Conservation (phyloP, 2,797 vertebrate species). For the Pantherophis vulpinus region DNA sequence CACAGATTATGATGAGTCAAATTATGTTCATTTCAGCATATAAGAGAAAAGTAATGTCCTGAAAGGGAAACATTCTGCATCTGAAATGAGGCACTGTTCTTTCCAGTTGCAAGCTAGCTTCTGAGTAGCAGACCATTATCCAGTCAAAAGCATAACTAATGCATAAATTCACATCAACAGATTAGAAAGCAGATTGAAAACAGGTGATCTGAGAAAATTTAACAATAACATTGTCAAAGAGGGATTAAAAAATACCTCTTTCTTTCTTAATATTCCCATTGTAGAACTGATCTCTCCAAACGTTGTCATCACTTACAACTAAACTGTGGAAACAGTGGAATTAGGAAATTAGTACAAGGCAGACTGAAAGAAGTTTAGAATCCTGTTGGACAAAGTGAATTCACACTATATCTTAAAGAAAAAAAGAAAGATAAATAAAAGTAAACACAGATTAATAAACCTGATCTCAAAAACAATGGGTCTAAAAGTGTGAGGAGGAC, state of each 20-base stretch:
- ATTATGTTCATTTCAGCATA: not conserved
- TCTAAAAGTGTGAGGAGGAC: not conserved
- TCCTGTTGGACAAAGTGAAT: not conserved
- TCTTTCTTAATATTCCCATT: conserved; percentile 76
- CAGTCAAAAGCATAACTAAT: not conserved
- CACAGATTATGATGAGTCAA: not conserved
- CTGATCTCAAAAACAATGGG: not conserved
- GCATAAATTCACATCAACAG: not conserved
- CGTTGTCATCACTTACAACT: conserved; percentile 79
- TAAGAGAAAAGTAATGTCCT: not conserved
- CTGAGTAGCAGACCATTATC: not conserved
- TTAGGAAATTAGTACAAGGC: not conserved
- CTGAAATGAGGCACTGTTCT: not conserved
- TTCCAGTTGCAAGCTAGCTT: not conserved
- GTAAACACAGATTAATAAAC: not conserved
- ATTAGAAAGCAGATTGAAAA: not conserved
- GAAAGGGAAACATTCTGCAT: not conserved
- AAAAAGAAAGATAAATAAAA: not conserved
- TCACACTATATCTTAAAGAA: not conserved
- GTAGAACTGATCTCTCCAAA: conserved; percentile 84
- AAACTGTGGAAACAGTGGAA: conserved; percentile 69
- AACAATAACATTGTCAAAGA: not conserved
- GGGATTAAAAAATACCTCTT: conserved; percentile 70
- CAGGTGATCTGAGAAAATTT: not conserved
- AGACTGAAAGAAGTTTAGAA: not conserved